A percentile compares a stretch with the other conserved stretches of the same genome.
Evolutionary conservation across 2,888 invertebrate species (phyloP).

Genomic region (Lasioglossum vierecki): DNA sequence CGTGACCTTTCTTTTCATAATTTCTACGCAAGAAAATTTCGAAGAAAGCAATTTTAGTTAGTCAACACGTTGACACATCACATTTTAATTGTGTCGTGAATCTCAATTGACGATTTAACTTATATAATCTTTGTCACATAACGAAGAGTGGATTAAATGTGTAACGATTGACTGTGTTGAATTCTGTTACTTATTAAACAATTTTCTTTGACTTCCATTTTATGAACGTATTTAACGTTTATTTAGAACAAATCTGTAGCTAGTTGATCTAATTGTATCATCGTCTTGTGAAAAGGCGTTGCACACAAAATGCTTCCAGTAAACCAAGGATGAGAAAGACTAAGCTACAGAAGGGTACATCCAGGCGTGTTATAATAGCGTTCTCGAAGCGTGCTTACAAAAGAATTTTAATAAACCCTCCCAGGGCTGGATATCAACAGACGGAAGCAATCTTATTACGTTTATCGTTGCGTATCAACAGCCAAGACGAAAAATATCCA

Average conservation of each 20-base stretch:
- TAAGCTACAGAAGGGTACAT: background rate
- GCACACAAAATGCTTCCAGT: background rate
- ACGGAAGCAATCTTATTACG: constrained; percentile 49
- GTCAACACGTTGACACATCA: background rate
- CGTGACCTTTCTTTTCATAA: background rate
- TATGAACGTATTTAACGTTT: too few relatives aligned
- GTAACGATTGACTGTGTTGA: background rate
- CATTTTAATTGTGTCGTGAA: background rate
- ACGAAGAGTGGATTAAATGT: background rate
- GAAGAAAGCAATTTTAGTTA: background rate
- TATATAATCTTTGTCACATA: background rate
- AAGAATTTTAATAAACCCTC: constrained; percentile 50
- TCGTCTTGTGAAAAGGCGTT: background rate
- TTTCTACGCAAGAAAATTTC: background rate
- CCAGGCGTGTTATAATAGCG: background rate
- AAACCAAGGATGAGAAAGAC: too few relatives aligned
- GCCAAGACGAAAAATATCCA: constrained; percentile 31
- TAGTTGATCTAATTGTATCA: background rate
- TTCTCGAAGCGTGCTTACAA: constrained; percentile 31
- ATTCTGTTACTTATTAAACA: background rate
- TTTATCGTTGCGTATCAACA: constrained; percentile 55
- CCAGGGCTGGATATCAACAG: constrained; percentile 35
- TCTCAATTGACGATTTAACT: background rate
- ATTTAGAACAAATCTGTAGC: background rate
- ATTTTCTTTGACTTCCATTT: background rate